Evolutionary conservation across 2,888 invertebrate species (phyloP), one percentile per base, ranked within the genome.

Genomic region (Oeneis ivallda): DNA sequence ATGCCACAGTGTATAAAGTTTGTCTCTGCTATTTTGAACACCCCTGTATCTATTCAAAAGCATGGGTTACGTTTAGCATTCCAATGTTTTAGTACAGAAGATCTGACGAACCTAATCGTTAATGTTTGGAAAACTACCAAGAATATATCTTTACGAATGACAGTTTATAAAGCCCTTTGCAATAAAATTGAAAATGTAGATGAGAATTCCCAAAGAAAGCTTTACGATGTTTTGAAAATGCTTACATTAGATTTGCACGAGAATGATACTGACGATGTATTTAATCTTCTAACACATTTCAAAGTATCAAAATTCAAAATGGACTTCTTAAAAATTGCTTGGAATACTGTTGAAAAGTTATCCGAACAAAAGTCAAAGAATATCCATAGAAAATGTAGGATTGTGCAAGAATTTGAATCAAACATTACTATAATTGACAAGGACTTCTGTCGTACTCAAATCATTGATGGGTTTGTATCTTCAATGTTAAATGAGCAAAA

Each of bases 41-140:
- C 76, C 10, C 85, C 84, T 2, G 68, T 84, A 2, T 83, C 85
- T 2, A 70, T 84, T 34, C 85, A 84, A 65, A 85, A 86, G 66
- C 83, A 85, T 57, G 84, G 81, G 4, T 59, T 87, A 52, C 77
- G 83, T 1, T 70, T 85, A 13, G 85, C 86, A 1, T 86, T 86
- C 65, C 65, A 77, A 64, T 79, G 77, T 69, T 84, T 79, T 56
- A 75, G 70, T 49, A 58, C 70, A n/a, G 76, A 79, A 47, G 76
- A 76, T 65, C 71, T 86, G 43, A 77, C 73, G 43, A 70, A 67
- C 19, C 65, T 82, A 1, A 66, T 83, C 41, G 60, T 66, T 13
- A 66, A 73, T 11, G 70, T 77, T 57, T 86, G 86, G 86, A 76
- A 74, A 10, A 79, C 75, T 41, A 79, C 79, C 0, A 79, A 80